Percentiles rank a stretch among this genome's conserved stretches.
These are phyloP conservation scores for Galleria mellonella DNA, from an alignment of 1,140 invertebrate genomes.

Conservation along the genomic window DNA sequence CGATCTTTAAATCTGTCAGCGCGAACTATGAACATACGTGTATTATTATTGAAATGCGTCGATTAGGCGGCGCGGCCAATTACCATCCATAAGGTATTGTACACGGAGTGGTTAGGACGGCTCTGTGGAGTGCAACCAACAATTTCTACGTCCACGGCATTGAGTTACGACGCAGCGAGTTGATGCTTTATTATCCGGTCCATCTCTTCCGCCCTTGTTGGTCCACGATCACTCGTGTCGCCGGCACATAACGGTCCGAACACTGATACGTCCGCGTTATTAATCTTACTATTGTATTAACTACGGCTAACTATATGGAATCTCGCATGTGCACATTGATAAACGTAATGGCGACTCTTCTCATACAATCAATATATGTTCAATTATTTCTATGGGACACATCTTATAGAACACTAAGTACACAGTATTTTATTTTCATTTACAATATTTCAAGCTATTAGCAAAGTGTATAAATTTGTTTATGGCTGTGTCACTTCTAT, in stretches of 20 bases:
- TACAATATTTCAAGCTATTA: no score
- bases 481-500: no score
- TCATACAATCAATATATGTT: constrained; percentile 57
- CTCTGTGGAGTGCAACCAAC: constrained; percentile 31
- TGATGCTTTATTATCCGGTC: constrained; percentile 66
- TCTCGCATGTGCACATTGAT: constrained; percentile 56
- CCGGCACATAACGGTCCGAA: constrained; percentile 42
- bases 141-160: constrained; percentile 57
- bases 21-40: constrained; percentile 19
- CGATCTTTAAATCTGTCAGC: constrained; percentile 19
- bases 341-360: constrained; percentile 56
- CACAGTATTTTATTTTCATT: not conserved
- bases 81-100: constrained; percentile 41
- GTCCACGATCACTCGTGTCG: constrained; percentile 53
- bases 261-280: constrained; percentile 52
- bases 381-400: constrained; percentile 47
- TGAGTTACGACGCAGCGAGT: constrained; percentile 51
- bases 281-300: constrained; percentile 70
- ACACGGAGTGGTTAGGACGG: constrained; percentile 31
- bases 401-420: constrained; percentile 28
- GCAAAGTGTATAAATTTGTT: no score
- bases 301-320: constrained; percentile 13
- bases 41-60: constrained; percentile 43
- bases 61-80: constrained; percentile 40
- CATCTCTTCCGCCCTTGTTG: constrained; percentile 68